Evolutionary conservation across 1,140 invertebrate genomes (phyloP).

Genomic region (Papilio polyxenes): DNA sequence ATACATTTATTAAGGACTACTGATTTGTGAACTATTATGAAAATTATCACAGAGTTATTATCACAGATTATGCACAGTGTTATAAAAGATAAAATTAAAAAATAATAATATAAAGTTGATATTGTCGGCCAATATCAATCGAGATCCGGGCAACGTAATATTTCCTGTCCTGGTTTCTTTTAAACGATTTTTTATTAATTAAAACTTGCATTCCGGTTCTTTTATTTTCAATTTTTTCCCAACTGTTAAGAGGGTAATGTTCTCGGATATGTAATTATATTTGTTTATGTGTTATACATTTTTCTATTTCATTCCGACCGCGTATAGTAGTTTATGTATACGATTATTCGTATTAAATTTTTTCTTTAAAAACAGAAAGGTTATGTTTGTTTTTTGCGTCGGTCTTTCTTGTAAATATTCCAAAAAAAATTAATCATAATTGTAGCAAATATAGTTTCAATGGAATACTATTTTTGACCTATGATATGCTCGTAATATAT

Average conservation of each 20-base stretch:
- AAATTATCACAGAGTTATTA: background rate
- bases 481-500: background rate
- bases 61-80: background rate
- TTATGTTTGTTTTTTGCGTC: background rate
- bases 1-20: slow-evolving; percentile 20
- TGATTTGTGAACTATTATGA: background rate
- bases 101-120: background rate
- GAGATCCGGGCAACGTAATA: background rate
- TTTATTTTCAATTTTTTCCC: background rate
- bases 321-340: background rate
- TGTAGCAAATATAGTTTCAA: background rate
- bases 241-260: background rate
- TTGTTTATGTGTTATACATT: background rate
- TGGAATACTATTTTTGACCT: background rate
- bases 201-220: background rate
- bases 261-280: background rate
- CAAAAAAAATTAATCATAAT: slow-evolving; percentile 7
- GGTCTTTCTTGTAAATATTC: background rate
- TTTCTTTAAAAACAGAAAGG: background rate
- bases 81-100: background rate
- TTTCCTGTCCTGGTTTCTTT: slow-evolving; percentile 10
- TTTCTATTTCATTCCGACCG: too few relatives aligned
- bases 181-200: background rate
- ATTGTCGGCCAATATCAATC: background rate
- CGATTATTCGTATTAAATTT: background rate